phyloP scores from a whole-genome alignment of 2,113 vertebrate genomes.

The Notiomystis cincta region DNA sequence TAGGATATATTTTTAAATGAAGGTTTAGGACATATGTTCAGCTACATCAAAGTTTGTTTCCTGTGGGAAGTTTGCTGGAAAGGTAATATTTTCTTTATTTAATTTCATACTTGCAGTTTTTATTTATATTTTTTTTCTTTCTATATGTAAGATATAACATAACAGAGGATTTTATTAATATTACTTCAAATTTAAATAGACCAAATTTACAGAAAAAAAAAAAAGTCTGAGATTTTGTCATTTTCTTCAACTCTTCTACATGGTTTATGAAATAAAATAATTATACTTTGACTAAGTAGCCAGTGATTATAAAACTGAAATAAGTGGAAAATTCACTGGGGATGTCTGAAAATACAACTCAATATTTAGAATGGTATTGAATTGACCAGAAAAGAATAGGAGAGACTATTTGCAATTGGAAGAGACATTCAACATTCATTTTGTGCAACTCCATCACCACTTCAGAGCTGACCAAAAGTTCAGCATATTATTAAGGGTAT shows the following conservation, averaged over 20 bases:
- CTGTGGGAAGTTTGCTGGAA: not conserved
- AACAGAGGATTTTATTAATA: not conserved
- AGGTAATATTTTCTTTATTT: not conserved
- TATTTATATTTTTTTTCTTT: not conserved
- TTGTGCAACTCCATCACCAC: rapidly evolving
- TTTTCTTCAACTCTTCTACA: not conserved
- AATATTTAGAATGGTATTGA: not conserved
- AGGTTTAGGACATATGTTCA: not conserved
- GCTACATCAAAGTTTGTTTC: not conserved
- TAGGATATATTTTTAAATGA: not conserved
- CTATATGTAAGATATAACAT: not conserved
- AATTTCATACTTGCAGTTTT: not conserved
- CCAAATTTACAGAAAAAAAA: not conserved
- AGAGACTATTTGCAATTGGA: not conserved
- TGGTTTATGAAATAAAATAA: not conserved
- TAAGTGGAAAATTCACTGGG: not conserved
- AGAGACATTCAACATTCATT: not conserved
- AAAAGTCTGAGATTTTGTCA: too few relatives aligned
- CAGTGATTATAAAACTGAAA: not conserved
- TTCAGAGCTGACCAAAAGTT: not conserved
- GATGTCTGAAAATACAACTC: not conserved
- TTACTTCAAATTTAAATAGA: not conserved
- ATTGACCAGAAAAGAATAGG: not conserved
- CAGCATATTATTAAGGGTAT: not conserved
- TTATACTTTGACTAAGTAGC: not conserved